These are phyloP conservation scores for Acomys russatus DNA, from an alignment of 2,797 vertebrate species.

Conservation along the genomic window DNA sequence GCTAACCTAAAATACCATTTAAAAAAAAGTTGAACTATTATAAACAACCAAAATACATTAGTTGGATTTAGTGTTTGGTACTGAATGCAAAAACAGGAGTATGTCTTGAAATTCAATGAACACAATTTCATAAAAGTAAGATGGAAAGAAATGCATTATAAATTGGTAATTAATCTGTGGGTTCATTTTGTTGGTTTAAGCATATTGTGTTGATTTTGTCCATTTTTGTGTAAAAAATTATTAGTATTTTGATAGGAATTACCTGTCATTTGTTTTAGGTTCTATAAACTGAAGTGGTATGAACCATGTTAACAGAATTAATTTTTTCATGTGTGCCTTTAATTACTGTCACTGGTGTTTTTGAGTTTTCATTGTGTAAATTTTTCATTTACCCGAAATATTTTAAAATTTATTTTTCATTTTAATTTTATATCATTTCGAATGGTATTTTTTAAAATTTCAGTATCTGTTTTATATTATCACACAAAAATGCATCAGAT, in stretches of 20 bases:
- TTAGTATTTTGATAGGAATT: background rate
- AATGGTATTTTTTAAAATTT: background rate
- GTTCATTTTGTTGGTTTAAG: slow-evolving; percentile 25
- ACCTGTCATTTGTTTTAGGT: background rate
- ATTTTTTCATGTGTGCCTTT: background rate
- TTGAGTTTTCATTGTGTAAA: background rate
- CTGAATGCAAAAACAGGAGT: background rate
- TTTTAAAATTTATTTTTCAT: background rate
- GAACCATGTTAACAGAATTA: background rate
- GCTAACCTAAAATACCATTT: slow-evolving; percentile 13
- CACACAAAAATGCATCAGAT: background rate
- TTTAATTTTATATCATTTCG: background rate
- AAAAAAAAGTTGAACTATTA: background rate
- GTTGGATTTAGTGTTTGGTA: background rate
- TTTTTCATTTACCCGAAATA: background rate
- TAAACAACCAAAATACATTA: background rate
- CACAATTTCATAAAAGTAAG: background rate
- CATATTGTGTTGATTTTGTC: background rate
- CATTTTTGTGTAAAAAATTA: background rate
- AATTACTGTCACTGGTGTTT: background rate
- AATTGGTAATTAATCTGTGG: background rate
- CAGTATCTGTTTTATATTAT: background rate
- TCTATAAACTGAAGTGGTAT: background rate
- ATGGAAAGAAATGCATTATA: background rate
- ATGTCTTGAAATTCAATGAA: slow-evolving; percentile 11